Conservation (phyloP, 92 coral and sea anemone species). For the Nematostella vectensis region DNA sequence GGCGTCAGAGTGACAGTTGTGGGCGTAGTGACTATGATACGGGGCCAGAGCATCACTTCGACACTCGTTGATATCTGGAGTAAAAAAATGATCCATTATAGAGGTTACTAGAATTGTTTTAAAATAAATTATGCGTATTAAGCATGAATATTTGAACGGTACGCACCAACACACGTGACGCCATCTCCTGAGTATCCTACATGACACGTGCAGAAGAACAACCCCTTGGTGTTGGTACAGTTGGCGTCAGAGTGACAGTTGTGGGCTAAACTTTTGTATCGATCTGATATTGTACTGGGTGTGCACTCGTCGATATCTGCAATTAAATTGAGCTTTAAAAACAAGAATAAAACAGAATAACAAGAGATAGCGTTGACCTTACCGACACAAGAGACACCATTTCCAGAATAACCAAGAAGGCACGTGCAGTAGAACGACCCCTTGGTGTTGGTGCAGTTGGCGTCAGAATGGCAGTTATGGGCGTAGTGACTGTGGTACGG, state of each 20-base stretch:
- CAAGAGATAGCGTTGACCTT: too few relatives aligned
- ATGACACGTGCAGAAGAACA: slow-evolving; percentile 71
- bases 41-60: slow-evolving; percentile 23
- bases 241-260: slow-evolving; percentile 67
- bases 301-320: slow-evolving; percentile 35
- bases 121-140: too few relatives aligned
- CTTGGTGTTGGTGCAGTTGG: slow-evolving; percentile 73
- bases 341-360: too few relatives aligned
- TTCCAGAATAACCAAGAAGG: slow-evolving; percentile 61
- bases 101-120: too few relatives aligned
- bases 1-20: slow-evolving; percentile 45
- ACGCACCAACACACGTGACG: slow-evolving; percentile 44
- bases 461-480: slow-evolving; percentile 59
- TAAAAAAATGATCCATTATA: neutral
- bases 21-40: slow-evolving; percentile 19
- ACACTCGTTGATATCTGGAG: slow-evolving; percentile 55
- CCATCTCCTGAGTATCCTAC: slow-evolving; percentile 71
- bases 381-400: slow-evolving; percentile 62
- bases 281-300: slow-evolving; percentile 20
- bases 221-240: slow-evolving; percentile 76
- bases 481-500: slow-evolving; percentile 32
- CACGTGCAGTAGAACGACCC: slow-evolving; percentile 79
- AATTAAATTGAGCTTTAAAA: too few relatives aligned
- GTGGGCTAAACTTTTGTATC: slow-evolving; percentile 34
- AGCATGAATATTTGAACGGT: neutral